phyloP scores from a whole-genome alignment of 1,140 invertebrate genomes.

The Grapholita molesta region DNA sequence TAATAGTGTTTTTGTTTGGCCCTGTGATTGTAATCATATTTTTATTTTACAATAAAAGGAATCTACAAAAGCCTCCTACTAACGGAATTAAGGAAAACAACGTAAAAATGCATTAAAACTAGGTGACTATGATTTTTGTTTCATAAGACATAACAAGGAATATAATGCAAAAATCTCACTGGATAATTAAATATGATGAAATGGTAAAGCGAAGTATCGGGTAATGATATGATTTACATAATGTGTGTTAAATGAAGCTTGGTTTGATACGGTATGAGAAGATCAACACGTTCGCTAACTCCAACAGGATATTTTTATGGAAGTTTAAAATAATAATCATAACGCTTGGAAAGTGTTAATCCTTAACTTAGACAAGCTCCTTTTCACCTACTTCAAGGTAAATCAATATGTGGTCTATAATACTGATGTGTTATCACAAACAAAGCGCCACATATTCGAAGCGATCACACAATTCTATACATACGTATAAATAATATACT shows the following conservation, averaged over 20 bases:
- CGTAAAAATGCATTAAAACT: constrained; percentile 43
- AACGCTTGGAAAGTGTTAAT: not conserved
- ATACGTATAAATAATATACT: constrained; percentile 8
- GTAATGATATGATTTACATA: too few relatives aligned
- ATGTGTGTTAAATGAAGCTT: too few relatives aligned
- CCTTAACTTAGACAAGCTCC: not conserved
- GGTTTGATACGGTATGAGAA: too few relatives aligned
- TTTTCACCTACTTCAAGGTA: not conserved
- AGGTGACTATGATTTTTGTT: constrained; percentile 22
- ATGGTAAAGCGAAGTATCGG: not conserved
- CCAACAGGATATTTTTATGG: not conserved
- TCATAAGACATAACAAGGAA: not conserved
- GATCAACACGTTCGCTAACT: not conserved
- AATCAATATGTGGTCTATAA: constrained; percentile 49
- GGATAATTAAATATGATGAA: not conserved
- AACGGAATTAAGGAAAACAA: not conserved
- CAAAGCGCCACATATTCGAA: not conserved
- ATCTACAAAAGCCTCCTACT: too few relatives aligned
- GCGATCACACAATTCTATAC: not conserved
- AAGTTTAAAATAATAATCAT: not conserved
- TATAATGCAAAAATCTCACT: not conserved
- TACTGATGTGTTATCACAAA: constrained; percentile 43
- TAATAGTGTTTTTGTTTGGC: not conserved
- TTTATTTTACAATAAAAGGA: too few relatives aligned
- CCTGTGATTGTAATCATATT: not conserved